Evolutionary conservation across 2,113 vertebrate species (phyloP), one percentile per base, ranked within the genome.

Genomic region (Lota lota): DNA sequence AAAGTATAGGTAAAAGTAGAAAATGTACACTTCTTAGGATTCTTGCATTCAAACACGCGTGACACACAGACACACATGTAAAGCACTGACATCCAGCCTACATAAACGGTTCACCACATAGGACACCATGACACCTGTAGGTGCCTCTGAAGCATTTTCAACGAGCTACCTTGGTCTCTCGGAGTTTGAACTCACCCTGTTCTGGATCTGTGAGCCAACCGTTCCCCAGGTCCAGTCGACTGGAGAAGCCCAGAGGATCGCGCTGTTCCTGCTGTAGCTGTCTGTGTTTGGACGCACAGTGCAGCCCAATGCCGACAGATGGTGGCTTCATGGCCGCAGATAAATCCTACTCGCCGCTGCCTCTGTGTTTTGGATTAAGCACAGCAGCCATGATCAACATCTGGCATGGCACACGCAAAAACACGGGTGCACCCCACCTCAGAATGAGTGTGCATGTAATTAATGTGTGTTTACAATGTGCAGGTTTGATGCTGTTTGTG

Each of bases 331-430:
- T 84, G 76, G 85, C 57, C 73, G 64, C 76, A 76, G 69, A 74
- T 90, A 92, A 93, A 91, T 92, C 90, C 89, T 68, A 64, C 85
- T 89, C 81, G 81, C 75, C 84, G 76, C 84, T 70, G 83, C 77
- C 80, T 72, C 82, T 84, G 85, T 78, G 72, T 87, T 83, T 80
- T 80, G 90, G 92, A 92, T 92, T 92, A 92, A 86, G 81, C 71
- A 64, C 61, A 67, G 15, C 81, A 78, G 79, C 88, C 90, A 88
- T 86, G 85, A 82, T 83, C 68, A 83, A 90, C 88, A 91, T 88
- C 90, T 93, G 89, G 77, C 79, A 79, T 68, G 61, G 47, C 20
- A 78, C 74, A 80, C 40, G 12, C 40, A 8, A 10, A 47, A 10
- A 47, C 40, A 33, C 40, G 10, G 10, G 12, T 8, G 1, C 40